Evolutionary conservation across 2,797 vertebrate species (phyloP), one percentile per base, ranked within the genome.

Genomic region (Luscinia megarhynchos): DNA sequence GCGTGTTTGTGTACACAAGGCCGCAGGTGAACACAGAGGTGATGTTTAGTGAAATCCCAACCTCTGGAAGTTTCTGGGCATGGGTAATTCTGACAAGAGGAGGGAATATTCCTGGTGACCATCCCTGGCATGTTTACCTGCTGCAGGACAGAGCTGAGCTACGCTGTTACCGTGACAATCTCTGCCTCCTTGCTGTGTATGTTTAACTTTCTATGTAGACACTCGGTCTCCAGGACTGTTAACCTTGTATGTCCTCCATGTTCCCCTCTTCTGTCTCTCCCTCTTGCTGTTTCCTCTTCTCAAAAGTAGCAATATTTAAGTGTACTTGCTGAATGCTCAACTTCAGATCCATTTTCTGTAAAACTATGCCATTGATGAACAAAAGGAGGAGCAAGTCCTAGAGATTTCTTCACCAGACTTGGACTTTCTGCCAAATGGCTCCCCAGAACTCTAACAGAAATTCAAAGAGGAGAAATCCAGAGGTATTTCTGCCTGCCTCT

Each of bases 361-460:
- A 48, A 78, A 46, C 80, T 38, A 30, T 84, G 85, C 70, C 80
- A 75, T n/a, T 91, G 61, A 51, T 1, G 9, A 63, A 72, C n/a
- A 59, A 84, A 78, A 79, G 74, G 74, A 91, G 63, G 74, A 84
- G 23, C 55, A 72, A 72, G 55, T 80, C 92, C 75, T 54, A 62
- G 84, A 89, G 87, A 87, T 95, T 95, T 91, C 81, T 80, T 95
- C 93, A 93, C 93, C 96, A 95, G 94, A 78, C 87, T 90, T 93
- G 92, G 89, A 90, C 82, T 92, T 89, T 79, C 78, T 89, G 90
- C 90, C 89, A 76, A 36, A 62, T 0, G 0, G 81, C 86, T 92
- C 84, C 95, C 83, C 84, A 83, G 81, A 77, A 79, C 70, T 87
- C 45, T 38, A 51, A 41, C 2, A 5, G 62, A 74, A 76, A 84